Evolutionary conservation across 2,888 invertebrate species (phyloP), one percentile per base, ranked within the genome.

Genomic region (Scaeva pyrastri): DNA sequence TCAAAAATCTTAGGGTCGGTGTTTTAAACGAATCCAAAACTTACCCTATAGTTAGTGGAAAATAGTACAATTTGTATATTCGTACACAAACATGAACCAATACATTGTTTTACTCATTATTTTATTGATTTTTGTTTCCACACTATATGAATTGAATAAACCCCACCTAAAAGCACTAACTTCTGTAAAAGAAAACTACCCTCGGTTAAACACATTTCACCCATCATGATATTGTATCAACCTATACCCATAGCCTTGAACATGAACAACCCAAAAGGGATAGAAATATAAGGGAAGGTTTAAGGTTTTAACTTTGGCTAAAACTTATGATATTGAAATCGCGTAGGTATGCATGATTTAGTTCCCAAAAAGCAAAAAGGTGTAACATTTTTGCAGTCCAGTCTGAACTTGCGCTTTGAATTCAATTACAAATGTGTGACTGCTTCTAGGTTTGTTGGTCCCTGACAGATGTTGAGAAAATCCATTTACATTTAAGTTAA

Each of bases 51-150:
- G n/a, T n/a, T n/a, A n/a, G n/a, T n/a, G n/a, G n/a, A n/a, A 45
- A 74, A 74, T 80, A 70, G 80, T 70, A 62, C 43, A 19, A 48
- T 48, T 43, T 66, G 31, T 80, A 77, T 52, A 43, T 31, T n/a
- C n/a, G n/a, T n/a, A n/a, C n/a, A n/a, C n/a, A 52, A 26, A 1
- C 75, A 64, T 75, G 64, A 62, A 62, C 52, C 70, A 75, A 62
- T 74, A 52, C 62, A 74, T 45, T 52, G 68, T 72, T 43, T 36
- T 31, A 31, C 31, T 52, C 81, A 48, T 71, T 75, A 75, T 64
- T 16, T 16, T 81, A 81, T 81, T 71, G 81, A 81, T 81, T 81
- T 31, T 80, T 75, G 39, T 71, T 64, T 48, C 56, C 16, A 45
- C 75, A 21, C 26, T 48, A 43, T 39, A 23, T 7, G 11, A 36